phyloP scores from a whole-genome alignment of 2,797 vertebrate genomes.

The Enteromius paludinosus region DNA sequence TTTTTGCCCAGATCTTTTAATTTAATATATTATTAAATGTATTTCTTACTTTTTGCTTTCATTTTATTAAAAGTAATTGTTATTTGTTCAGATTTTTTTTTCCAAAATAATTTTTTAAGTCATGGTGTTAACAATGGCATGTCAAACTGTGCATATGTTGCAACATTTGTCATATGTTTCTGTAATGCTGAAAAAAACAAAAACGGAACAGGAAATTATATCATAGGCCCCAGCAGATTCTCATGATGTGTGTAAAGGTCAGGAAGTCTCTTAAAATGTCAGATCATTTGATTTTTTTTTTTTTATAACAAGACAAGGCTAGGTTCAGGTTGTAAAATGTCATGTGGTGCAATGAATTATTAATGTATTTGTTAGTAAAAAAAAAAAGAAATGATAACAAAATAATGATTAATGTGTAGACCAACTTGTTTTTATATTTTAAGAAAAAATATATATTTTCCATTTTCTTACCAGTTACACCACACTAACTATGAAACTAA shows the following conservation, averaged over 20 bases:
- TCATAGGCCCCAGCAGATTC: neutral
- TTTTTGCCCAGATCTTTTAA: neutral
- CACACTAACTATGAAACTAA: too few relatives aligned
- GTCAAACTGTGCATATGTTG: neutral
- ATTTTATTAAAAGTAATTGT: too few relatives aligned
- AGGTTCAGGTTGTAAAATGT: neutral
- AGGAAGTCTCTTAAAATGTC: conserved; percentile 2
- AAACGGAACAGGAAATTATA: neutral
- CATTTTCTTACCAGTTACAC: neutral
- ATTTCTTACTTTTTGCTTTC: too few relatives aligned
- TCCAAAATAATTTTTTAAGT: neutral
- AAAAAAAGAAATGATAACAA: neutral
- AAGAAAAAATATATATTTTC: neutral
- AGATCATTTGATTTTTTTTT: neutral
- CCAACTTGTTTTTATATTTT: neutral
- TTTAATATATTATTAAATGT: too few relatives aligned
- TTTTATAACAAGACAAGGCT: neutral
- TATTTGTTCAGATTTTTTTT: neutral
- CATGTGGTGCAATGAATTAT: neutral
- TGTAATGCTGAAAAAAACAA: neutral
- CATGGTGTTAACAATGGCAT: neutral
- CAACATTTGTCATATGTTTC: neutral
- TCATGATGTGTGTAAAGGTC: neutral
- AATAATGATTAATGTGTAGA: neutral
- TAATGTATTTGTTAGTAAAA: neutral